phyloP scores from a whole-genome alignment of 2,888 invertebrate genomes.

The Hedya salicella region DNA sequence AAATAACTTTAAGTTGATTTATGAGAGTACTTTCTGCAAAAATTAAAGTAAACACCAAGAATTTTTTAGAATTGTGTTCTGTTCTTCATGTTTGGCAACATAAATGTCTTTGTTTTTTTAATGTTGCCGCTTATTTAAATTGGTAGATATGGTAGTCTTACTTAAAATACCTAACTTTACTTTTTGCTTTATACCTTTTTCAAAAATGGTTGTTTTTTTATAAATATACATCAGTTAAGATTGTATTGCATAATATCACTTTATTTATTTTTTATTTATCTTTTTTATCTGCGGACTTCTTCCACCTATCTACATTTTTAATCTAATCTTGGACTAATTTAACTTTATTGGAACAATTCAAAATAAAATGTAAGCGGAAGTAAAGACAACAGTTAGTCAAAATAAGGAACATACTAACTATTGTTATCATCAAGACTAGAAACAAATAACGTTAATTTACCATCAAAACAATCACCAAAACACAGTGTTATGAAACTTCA shows the following conservation, averaged over 20 bases:
- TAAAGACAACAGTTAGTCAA: too few species aligned
- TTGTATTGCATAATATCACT: too few species aligned
- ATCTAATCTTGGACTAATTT: too few species aligned
- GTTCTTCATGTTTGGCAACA: not conserved
- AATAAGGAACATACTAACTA: too few species aligned
- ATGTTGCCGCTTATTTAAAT: slow-evolving; percentile 2
- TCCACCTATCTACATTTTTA: not conserved
- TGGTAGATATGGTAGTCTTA: slow-evolving; percentile 15
- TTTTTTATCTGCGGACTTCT: too few species aligned
- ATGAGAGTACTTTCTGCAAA: too few species aligned
- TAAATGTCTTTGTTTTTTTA: not conserved
- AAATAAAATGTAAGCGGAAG: too few species aligned
- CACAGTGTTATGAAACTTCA: slow-evolving; percentile 26
- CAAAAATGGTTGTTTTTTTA: not conserved
- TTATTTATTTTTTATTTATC: too few species aligned
- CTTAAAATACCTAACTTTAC: not conserved
- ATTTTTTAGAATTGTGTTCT: not conserved
- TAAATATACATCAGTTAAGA: too few species aligned
- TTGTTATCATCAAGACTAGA: too few species aligned
- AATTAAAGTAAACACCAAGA: not conserved
- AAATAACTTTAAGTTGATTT: too few species aligned
- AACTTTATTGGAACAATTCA: too few species aligned
- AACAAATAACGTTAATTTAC: not conserved
- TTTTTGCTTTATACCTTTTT: not conserved
- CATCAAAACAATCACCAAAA: not conserved